Percentiles rank a stretch among this genome's conserved stretches.
Conservation (phyloP, 2,113 vertebrate genomes). For the Ibidorhyncha struthersii region DNA sequence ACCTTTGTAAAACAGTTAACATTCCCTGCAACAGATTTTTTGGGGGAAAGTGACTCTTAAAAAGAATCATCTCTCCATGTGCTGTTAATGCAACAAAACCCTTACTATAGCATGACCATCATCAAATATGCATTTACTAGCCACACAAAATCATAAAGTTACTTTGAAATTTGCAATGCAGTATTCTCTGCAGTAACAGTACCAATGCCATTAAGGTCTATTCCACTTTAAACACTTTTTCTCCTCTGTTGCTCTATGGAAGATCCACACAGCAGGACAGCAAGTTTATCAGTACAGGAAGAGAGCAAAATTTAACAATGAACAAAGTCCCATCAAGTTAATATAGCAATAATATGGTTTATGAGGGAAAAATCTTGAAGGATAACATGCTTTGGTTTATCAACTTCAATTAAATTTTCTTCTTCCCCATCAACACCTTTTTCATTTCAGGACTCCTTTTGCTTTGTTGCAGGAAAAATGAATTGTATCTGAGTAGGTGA, state of each 20-base stretch:
- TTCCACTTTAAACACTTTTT: not conserved
- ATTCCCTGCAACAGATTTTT: not conserved
- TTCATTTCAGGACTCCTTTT: not conserved
- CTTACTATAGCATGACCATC: not conserved
- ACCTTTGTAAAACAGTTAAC: not conserved
- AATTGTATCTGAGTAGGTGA: not conserved
- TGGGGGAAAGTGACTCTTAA: not conserved
- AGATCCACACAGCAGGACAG: not conserved
- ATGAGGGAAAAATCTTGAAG: not conserved
- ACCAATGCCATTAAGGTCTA: not conserved
- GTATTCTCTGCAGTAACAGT: not conserved
- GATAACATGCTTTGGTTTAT: not conserved
- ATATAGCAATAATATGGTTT: not conserved
- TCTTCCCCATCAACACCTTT: not conserved
- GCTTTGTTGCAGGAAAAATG: not conserved
- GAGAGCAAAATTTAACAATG: not conserved
- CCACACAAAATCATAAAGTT: not conserved
- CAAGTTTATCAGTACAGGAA: not conserved
- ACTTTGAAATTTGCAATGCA: not conserved
- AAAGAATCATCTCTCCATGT: fast-evolving
- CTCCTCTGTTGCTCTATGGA: not conserved
- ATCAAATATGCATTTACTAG: not conserved
- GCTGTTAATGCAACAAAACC: not conserved
- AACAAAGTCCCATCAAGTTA: not conserved
- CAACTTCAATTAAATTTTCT: not conserved